phyloP scores from a whole-genome alignment of 2,113 vertebrate species.

The Neodon shergylaensis region DNA sequence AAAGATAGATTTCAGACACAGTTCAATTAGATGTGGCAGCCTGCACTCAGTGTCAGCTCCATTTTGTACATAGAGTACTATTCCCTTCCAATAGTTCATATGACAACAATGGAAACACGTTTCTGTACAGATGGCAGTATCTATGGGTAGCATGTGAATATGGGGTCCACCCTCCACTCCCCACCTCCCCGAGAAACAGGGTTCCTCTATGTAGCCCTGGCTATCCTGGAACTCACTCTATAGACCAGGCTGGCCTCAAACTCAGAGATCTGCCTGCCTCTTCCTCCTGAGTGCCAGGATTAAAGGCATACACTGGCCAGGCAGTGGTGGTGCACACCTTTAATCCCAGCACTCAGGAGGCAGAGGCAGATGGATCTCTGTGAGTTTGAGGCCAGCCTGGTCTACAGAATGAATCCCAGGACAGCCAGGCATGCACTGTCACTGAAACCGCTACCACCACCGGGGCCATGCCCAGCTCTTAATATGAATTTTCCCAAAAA shows the following conservation, averaged over 20 bases:
- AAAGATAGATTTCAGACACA: neutral
- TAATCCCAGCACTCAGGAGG: too few species aligned
- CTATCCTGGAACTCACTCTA: neutral
- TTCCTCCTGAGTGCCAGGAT: neutral
- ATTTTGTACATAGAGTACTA: neutral
- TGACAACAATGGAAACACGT: neutral
- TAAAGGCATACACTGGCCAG: neutral
- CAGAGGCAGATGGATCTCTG: too few species aligned
- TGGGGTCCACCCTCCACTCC: neutral
- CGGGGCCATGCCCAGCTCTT: neutral
- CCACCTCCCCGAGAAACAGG: neutral
- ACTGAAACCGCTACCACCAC: neutral
- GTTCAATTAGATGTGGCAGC: neutral
- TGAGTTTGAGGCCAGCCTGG: too few species aligned
- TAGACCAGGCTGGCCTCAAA: neutral
- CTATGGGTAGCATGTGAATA: neutral
- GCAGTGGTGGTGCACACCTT: too few species aligned
- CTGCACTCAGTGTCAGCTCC: neutral
- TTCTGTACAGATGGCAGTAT: neutral
- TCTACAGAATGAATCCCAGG: too few species aligned
- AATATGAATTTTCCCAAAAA: neutral
- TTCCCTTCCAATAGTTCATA: neutral
- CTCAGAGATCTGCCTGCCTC: neutral
- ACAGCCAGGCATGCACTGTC: too few species aligned
- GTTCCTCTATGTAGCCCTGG: neutral